Evolutionary conservation across 2,888 invertebrate species (phyloP).

Genomic region (Brassicogethes aeneus): DNA sequence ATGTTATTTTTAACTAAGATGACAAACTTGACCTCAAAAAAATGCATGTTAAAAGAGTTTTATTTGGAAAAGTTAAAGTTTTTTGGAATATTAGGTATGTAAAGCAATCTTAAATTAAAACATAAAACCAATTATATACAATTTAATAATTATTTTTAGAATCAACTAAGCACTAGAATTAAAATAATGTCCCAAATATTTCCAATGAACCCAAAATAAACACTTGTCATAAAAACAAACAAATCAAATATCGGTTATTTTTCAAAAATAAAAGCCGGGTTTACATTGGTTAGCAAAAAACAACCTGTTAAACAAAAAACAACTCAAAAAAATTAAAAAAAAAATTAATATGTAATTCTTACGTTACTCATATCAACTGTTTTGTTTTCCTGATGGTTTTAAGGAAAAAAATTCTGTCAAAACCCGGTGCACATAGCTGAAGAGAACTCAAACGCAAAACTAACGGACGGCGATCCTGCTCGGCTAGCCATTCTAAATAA

Average conservation of each 20-base stretch:
- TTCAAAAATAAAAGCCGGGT: neutral
- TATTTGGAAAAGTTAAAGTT: no score
- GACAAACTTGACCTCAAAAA: no score
- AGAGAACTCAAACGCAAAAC: constrained; percentile 23
- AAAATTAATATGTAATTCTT: constrained; percentile 15
- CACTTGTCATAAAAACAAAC: neutral
- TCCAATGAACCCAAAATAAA: neutral
- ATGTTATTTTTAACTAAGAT: no score
- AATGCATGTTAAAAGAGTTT: no score
- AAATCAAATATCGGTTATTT: neutral
- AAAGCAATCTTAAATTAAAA: no score
- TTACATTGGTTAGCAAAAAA: constrained; percentile 2
- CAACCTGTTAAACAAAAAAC: neutral
- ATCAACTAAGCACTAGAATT: no score
- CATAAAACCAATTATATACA: no score
- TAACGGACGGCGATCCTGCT: constrained; percentile 19
- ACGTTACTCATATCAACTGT: no score
- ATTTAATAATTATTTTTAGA: no score
- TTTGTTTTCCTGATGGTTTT: no score
- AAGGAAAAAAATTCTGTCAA: constrained; percentile 14
- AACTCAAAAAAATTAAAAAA: neutral
- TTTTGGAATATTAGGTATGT: no score
- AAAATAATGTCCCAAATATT: neutral
- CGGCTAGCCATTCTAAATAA: constrained; percentile 32
- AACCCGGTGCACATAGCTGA: constrained; percentile 26